phyloP scores from a whole-genome alignment of 2,888 invertebrate species.

The Polia nebulosa region DNA sequence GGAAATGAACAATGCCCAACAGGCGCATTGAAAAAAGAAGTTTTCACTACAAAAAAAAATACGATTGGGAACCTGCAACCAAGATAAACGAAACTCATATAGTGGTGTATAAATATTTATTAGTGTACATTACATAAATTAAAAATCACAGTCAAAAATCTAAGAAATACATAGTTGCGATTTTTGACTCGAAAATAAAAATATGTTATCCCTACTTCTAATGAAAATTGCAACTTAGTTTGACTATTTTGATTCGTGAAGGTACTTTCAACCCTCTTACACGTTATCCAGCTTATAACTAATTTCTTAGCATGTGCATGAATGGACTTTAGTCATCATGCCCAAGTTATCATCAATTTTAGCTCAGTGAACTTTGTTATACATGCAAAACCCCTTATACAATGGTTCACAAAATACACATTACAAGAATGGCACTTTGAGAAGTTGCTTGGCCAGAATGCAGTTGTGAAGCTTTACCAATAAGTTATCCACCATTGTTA shows the following conservation, averaged over 20 bases:
- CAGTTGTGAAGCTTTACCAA: conserved; percentile 15
- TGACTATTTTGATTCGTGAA: conserved; percentile 23
- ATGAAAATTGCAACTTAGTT: conserved; percentile 39
- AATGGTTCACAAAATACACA: conserved; percentile 7
- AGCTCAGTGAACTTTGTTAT: background rate
- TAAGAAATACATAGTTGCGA: background rate
- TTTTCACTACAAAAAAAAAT: too few species aligned
- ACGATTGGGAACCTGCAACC: too few species aligned
- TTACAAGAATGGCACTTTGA: conserved; percentile 31
- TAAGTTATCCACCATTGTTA: conserved; percentile 19
- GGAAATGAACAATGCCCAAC: too few species aligned
- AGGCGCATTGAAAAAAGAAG: too few species aligned
- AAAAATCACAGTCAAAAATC: conserved; percentile 29
- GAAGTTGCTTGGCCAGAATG: conserved; percentile 24
- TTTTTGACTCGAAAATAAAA: conserved; percentile 21
- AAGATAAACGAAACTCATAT: background rate
- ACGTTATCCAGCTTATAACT: background rate
- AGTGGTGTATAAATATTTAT: conserved; percentile 54
- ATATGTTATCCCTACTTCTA: conserved; percentile 45
- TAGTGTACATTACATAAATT: conserved; percentile 41
- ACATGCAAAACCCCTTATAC: background rate
- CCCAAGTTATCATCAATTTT: background rate
- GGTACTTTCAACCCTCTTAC: background rate
- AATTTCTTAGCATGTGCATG: background rate
- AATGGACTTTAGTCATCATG: background rate